These are phyloP conservation scores for Drosophila santomea DNA, from an alignment of 1,140 invertebrate species.

Conservation along the genomic window DNA sequence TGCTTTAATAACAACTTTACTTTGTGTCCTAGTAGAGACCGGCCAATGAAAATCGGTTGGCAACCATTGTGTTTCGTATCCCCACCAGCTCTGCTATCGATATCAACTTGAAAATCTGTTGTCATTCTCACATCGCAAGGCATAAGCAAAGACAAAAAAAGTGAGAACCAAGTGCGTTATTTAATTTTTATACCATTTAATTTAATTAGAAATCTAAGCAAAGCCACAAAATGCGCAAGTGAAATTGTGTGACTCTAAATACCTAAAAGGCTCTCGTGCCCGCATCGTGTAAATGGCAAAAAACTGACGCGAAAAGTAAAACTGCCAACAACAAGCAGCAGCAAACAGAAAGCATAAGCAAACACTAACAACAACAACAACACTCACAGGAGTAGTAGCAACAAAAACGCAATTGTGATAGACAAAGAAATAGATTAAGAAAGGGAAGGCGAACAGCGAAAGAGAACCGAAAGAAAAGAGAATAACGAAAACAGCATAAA, in stretches of 20 bases:
- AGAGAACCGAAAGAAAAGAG: conserved; percentile 32
- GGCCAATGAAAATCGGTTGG: conserved; percentile 2
- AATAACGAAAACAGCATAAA: conserved; percentile 48
- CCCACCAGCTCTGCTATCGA: conserved; percentile 12
- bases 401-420: conserved; percentile 83
- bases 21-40: background rate
- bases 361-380: conserved; percentile 59
- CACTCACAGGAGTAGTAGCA: conserved; percentile 55
- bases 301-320: conserved; percentile 66
- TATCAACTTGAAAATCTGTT: conserved; percentile 53
- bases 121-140: conserved; percentile 59
- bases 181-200: conserved; percentile 79
- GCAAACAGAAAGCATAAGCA: conserved; percentile 45
- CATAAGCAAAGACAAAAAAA: conserved; percentile 54
- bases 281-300: conserved; percentile 60
- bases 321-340: conserved; percentile 69
- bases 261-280: conserved; percentile 37
- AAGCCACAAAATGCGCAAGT: conserved; percentile 68
- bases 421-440: conserved; percentile 82
- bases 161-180: conserved; percentile 76
- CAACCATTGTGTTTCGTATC: background rate
- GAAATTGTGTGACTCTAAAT: conserved; percentile 60
- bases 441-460: conserved; percentile 53
- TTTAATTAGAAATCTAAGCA: conserved; percentile 75
- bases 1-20: background rate